Evolutionary conservation across 2,113 vertebrate species (phyloP).

Genomic region (Nothocercus nigrocapillus): DNA sequence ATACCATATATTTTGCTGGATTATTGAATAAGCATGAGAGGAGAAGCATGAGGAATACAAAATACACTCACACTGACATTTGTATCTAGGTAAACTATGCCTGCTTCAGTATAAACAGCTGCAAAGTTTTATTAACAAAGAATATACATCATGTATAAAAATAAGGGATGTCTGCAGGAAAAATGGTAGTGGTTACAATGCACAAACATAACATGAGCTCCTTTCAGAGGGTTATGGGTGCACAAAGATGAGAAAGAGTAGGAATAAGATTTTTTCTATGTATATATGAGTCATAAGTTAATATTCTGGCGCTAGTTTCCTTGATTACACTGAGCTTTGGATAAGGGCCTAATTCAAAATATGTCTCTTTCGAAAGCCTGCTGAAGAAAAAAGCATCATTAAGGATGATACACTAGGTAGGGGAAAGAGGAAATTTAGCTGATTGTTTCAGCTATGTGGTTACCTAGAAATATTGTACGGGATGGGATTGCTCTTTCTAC

Average conservation of each 20-base stretch:
- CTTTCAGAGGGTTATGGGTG: neutral
- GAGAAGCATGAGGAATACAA: neutral
- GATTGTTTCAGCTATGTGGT: constrained; percentile 33
- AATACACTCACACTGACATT: neutral
- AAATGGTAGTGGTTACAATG: neutral
- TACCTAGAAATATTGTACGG: constrained; percentile 1
- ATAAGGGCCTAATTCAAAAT: constrained; percentile 24
- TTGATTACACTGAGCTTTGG: constrained; percentile 21
- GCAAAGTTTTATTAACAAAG: neutral
- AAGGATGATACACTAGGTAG: constrained; percentile 57
- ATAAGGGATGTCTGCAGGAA: neutral
- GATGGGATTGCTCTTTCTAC: constrained; percentile 29
- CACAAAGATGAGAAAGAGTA: neutral
- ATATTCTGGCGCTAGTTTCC: neutral
- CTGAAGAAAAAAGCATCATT: constrained; percentile 55
- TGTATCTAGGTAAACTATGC: neutral
- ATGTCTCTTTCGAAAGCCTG: constrained; percentile 27
- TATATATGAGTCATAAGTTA: neutral
- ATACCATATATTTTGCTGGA: neutral
- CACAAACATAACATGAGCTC: neutral
- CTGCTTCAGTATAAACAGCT: neutral
- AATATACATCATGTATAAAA: neutral
- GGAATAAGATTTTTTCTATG: neutral
- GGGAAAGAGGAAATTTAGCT: constrained; percentile 51
- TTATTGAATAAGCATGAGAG: neutral